These are phyloP conservation scores for Bergia puertoricense DNA, from an alignment of 92 coral and sea anemone species.

Conservation along the genomic window DNA sequence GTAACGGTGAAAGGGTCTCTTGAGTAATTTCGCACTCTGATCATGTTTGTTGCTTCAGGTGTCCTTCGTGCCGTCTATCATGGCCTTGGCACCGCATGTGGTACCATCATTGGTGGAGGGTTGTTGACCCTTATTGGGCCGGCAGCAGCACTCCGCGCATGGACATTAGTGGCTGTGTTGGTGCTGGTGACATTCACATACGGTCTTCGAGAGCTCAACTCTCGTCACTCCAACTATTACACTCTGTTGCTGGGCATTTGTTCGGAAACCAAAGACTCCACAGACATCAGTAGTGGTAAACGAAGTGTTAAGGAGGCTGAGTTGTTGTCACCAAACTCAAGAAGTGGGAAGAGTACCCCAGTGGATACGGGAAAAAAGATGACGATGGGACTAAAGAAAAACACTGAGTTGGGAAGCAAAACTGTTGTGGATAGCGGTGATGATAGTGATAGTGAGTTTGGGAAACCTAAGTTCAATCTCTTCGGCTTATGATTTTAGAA, in stretches of 20 bases:
- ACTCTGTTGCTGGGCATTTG: slow-evolving; percentile 53
- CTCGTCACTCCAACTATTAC: slow-evolving; percentile 65
- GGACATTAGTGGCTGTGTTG: slow-evolving; percentile 65
- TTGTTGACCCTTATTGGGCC: slow-evolving; percentile 67
- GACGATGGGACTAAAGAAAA: background rate
- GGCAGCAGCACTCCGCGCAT: slow-evolving; percentile 75
- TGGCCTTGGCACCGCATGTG: slow-evolving; percentile 75
- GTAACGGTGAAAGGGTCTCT: too few species aligned
- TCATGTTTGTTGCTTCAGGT: slow-evolving; percentile 47
- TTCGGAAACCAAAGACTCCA: slow-evolving; percentile 14
- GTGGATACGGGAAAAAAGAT: background rate
- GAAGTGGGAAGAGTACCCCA: slow-evolving; percentile 18
- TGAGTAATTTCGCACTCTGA: background rate
- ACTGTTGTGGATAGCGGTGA: slow-evolving; percentile 8
- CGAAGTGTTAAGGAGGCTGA: background rate
- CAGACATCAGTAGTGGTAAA: background rate
- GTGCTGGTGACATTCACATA: slow-evolving; percentile 61
- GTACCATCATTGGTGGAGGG: slow-evolving; percentile 68
- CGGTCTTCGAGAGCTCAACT: slow-evolving; percentile 72
- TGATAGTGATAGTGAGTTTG: background rate
- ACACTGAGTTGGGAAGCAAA: background rate
- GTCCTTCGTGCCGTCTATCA: slow-evolving; percentile 76
- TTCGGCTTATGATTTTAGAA: slow-evolving; percentile 18
- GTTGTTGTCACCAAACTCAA: slow-evolving; percentile 11
- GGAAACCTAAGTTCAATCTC: slow-evolving; percentile 3